Conservation (phyloP, 2,113 vertebrate species). For the Globicephala melas region DNA sequence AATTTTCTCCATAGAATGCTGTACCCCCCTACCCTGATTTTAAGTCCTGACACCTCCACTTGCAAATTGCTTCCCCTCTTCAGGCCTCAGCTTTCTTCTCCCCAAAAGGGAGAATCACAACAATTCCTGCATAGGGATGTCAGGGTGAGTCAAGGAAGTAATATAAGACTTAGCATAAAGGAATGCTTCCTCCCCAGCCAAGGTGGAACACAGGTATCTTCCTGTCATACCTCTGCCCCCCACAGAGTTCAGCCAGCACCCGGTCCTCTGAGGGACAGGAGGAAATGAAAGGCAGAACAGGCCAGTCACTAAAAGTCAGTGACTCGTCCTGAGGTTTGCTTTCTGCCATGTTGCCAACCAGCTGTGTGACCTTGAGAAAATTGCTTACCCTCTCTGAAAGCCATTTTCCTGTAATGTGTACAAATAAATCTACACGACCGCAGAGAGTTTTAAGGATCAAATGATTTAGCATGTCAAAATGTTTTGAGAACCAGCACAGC, state of each 20-base stretch:
- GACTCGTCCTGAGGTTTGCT: not conserved
- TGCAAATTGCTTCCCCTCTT: not conserved
- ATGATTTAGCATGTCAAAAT: too few relatives aligned
- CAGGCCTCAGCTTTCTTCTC: not conserved
- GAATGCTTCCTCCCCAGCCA: not conserved
- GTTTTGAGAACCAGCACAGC: not conserved
- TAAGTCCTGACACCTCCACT: not conserved
- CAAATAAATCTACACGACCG: not conserved
- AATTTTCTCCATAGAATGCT: not conserved
- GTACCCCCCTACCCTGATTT: not conserved
- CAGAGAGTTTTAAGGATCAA: not conserved
- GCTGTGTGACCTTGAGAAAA: not conserved
- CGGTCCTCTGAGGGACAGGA: not conserved
- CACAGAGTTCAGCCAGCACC: not conserved
- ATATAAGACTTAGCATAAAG: not conserved
- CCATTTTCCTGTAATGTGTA: not conserved
- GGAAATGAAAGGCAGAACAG: not conserved
- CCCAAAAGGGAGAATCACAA: not conserved
- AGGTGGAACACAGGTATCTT: too few relatives aligned
- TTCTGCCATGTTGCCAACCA: not conserved
- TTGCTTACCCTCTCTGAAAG: not conserved
- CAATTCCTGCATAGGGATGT: accelerated
- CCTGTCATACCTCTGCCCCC: too few relatives aligned
- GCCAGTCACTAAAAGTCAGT: not conserved
- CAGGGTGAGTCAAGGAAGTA: not conserved